Conservation (phyloP, 2,113 vertebrate species). For the Plectropomus leopardus region DNA sequence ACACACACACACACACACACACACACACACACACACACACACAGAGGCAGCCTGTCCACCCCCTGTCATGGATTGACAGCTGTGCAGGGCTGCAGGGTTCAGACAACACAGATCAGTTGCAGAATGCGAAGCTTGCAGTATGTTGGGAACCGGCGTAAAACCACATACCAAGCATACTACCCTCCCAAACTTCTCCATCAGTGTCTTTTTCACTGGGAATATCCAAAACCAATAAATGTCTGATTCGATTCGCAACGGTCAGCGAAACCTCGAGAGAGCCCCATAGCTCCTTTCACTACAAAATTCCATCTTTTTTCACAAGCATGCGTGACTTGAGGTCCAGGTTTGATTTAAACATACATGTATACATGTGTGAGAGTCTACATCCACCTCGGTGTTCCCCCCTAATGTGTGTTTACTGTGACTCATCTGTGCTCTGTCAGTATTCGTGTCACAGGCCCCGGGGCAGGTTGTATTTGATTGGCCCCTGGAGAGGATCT, state of each 20-base stretch:
- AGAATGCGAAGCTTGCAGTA: slow-evolving; percentile 83
- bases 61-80: slow-evolving; percentile 77
- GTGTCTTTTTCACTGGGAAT: slow-evolving; percentile 57
- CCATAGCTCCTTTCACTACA: not conserved
- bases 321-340: slow-evolving; percentile 26
- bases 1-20: slow-evolving; percentile 45
- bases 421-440: slow-evolving; percentile 48
- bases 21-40: slow-evolving; percentile 44
- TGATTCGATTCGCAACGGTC: slow-evolving; percentile 33
- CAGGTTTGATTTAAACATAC: slow-evolving; percentile 39
- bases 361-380: slow-evolving; percentile 30
- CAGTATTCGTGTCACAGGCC: slow-evolving; percentile 55
- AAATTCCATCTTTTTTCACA: slow-evolving; percentile 7
- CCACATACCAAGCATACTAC: slow-evolving; percentile 79
- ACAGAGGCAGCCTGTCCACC: slow-evolving; percentile 40
- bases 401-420: slow-evolving; percentile 44
- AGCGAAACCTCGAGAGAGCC: not conserved
- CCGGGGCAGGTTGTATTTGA: slow-evolving; percentile 50
- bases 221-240: slow-evolving; percentile 53
- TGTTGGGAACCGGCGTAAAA: slow-evolving; percentile 80
- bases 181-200: slow-evolving; percentile 71
- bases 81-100: slow-evolving; percentile 81
- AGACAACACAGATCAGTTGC: slow-evolving; percentile 83
- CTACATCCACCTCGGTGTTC: not conserved
- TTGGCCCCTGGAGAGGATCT: slow-evolving; percentile 66